Conservation (phyloP, 1,140 invertebrate species). For the Drosophila lacertosa region DNA sequence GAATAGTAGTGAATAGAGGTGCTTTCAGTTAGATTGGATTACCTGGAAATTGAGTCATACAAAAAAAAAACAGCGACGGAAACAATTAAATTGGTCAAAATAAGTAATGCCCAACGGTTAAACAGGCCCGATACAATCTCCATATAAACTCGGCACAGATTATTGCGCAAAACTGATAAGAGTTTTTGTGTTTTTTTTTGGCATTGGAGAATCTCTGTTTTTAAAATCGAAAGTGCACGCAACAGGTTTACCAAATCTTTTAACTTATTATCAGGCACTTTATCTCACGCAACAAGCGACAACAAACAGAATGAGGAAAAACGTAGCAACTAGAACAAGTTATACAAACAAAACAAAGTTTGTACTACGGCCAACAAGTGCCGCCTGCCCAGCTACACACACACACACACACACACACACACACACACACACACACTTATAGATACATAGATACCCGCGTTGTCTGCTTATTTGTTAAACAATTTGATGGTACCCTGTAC, state of each 20-base stretch:
- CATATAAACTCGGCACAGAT: slow-evolving; percentile 2
- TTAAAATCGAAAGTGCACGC: slow-evolving; percentile 64
- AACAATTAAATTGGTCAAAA: slow-evolving; percentile 26
- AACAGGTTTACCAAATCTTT: slow-evolving; percentile 30
- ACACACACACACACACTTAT: slow-evolving; percentile 15
- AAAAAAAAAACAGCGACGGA: slow-evolving; percentile 50
- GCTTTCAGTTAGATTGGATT: slow-evolving; percentile 9
- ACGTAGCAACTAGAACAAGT: slow-evolving; percentile 23
- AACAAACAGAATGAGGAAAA: slow-evolving; percentile 45
- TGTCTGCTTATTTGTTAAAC: slow-evolving; percentile 59
- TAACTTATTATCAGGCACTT: slow-evolving; percentile 46
- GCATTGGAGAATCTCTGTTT: slow-evolving; percentile 17
- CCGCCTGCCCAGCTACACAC: slow-evolving; percentile 11
- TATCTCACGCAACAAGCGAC: slow-evolving; percentile 60
- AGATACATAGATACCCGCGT: slow-evolving; percentile 36
- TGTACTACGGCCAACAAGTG: slow-evolving; percentile 32
- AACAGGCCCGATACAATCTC: slow-evolving; percentile 31
- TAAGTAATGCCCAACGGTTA: slow-evolving; percentile 31
- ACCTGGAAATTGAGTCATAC: slow-evolving; percentile 47
- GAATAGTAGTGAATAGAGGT: background rate
- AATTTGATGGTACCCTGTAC: slow-evolving; percentile 50
- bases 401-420: no score
- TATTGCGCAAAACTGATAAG: slow-evolving; percentile 34
- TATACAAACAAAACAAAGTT: slow-evolving; percentile 27
- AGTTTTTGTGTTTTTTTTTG: slow-evolving; percentile 11